A percentile compares a stretch with the other conserved stretches of the same genome.
phyloP scores from a whole-genome alignment of 2,888 invertebrate genomes.

The Aricia artaxerxes region DNA sequence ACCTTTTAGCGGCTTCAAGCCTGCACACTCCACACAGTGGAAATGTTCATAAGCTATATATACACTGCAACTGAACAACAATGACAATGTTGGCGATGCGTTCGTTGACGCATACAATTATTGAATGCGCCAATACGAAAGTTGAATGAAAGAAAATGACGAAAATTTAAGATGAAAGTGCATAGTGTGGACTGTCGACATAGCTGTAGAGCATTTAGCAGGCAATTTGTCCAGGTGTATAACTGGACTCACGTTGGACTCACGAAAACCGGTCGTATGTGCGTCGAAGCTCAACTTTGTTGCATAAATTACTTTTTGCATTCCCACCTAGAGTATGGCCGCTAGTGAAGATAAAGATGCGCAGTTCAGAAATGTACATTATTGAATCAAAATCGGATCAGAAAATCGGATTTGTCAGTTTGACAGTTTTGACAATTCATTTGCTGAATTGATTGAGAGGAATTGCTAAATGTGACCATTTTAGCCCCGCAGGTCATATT shows the following conservation, averaged over 20 bases:
- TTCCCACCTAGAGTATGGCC: neutral
- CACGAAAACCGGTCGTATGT: neutral
- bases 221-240: neutral
- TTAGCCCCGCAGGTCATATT: too few species aligned
- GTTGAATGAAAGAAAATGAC: too few species aligned
- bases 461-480: too few species aligned
- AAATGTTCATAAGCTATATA: neutral
- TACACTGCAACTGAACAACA: too few species aligned
- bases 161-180: too few species aligned
- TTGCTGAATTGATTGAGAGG: too few species aligned
- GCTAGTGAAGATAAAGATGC: neutral
- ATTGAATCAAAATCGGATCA: neutral
- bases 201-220: neutral
- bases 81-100: too few species aligned
- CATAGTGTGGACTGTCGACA: too few species aligned
- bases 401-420: too few species aligned
- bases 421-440: too few species aligned
- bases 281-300: neutral
- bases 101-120: too few species aligned
- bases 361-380: neutral
- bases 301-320: neutral
- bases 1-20: neutral
- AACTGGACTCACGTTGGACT: neutral
- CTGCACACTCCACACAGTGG: neutral
- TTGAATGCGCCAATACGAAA: too few species aligned